A percentile compares a stretch with the other conserved stretches of the same genome.
Evolutionary conservation across 2,888 invertebrate genomes (phyloP).

Genomic region (Ganaspis brasiliensis): DNA sequence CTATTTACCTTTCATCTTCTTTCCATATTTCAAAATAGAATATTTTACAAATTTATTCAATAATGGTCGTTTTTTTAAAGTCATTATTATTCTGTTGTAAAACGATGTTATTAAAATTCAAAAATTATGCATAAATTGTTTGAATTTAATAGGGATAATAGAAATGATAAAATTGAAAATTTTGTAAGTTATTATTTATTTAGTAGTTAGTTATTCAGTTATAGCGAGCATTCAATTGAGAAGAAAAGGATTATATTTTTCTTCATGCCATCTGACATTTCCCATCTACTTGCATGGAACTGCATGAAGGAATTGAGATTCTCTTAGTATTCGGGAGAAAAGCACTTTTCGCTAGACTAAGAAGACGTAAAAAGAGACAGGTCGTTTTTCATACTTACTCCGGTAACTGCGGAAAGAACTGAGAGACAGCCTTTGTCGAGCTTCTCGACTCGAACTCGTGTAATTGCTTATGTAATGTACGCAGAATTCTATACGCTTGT

Average conservation of each 20-base stretch:
- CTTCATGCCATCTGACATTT: neutral
- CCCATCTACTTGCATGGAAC: neutral
- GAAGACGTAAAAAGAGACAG: conserved; percentile 17
- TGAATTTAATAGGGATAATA: too few species aligned
- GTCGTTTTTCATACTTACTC: conserved; percentile 29
- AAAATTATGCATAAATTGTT: too few species aligned
- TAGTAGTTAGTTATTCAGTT: too few species aligned
- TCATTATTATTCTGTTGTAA: too few species aligned
- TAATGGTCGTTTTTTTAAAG: too few species aligned
- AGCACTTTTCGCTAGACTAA: conserved; percentile 10
- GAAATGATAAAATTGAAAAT: too few species aligned
- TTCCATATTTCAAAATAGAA: too few species aligned
- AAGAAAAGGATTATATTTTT: neutral
- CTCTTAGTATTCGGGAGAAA: conserved; percentile 8
- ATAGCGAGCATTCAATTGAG: too few species aligned
- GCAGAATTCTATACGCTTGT: neutral
- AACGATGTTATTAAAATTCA: too few species aligned
- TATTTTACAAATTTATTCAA: too few species aligned
- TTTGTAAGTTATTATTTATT: too few species aligned
- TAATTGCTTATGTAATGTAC: neutral
- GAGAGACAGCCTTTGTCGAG: conserved; percentile 2
- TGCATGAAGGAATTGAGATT: conserved; percentile 1
- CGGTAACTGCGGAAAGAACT: conserved; percentile 20
- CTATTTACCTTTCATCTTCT: too few species aligned
- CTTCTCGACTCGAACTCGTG: neutral